Evolutionary conservation across 2,797 vertebrate species (phyloP), one percentile per base, ranked within the genome.

Genomic region (Onychomys arenicola): DNA sequence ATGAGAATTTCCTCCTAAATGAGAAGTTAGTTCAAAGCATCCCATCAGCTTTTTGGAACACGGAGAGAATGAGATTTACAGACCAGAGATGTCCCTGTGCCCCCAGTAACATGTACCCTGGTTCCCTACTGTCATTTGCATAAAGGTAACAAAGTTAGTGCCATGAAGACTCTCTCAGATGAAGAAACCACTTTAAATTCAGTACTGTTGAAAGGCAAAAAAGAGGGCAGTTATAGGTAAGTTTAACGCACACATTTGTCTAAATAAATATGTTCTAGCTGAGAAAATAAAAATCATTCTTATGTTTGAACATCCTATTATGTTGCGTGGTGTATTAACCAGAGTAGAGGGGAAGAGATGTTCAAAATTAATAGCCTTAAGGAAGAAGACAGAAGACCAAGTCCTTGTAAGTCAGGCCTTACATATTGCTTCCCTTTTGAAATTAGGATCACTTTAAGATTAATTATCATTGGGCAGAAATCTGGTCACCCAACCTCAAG

Each of bases 11-110:
- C 59, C 71, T 88, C 46, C 59, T 57, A 93, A 80, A 34, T 75
- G 80, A 97, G 90, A 95, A 96, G 65, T 21, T 90, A 65, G 17
- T 63, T 32, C 34, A 86, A 94, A 91, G 63, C 10, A 61, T n/a
- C 89, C 75, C 43, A 80, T 63, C 81, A 84, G 87, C 8, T 34
- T 69, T 96, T 73, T 93, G 59, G 88, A 89, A 87, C 71, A 86
- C 55, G 29, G 37, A 88, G 46, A 77, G 55, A 9, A 95, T 89
- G 86, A 76, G 40, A 43, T 83, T 80, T 89, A 94, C 52, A 83
- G 59, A 85, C 19, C 55, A 88, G 87, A 91, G 43, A 86, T 85
- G 27, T 88, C 81, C 81, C 29, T 73, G 40, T 11, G 13, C 40
- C 43, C 5, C 21, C 2, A 21, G 43, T 21, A 76, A 25, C 43